Conservation (phyloP, 35 echinoderm and acorn worm genomes). For the Apostichopus californicus region DNA sequence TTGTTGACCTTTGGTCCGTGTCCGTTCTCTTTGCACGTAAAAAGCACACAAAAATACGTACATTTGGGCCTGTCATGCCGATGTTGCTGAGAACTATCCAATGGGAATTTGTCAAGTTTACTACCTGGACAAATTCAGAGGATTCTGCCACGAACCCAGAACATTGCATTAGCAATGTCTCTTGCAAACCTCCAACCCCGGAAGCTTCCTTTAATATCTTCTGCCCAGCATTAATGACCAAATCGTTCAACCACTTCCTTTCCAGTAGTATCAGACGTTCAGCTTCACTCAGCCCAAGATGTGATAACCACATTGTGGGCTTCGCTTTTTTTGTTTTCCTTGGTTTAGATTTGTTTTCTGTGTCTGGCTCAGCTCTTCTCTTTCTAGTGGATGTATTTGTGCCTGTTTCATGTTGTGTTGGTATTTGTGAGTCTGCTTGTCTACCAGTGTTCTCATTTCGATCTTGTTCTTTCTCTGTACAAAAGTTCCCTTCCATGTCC, state of each 20-base stretch:
- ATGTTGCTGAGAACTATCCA: constrained; percentile 31
- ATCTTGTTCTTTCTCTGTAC: neutral
- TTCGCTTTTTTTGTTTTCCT: neutral
- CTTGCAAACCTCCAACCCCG: constrained; percentile 24
- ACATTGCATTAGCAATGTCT: neutral
- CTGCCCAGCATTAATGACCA: constrained; percentile 18
- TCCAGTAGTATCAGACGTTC: neutral
- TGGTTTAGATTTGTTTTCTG: neutral
- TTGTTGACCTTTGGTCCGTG: too few relatives aligned
- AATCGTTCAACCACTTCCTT: neutral
- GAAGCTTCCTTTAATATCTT: neutral
- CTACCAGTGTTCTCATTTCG: neutral
- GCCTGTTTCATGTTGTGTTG: neutral
- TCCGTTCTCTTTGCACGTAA: too few relatives aligned
- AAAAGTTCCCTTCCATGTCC: neutral
- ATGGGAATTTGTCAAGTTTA: constrained; percentile 18
- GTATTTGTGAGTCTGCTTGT: neutral
- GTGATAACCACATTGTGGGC: neutral
- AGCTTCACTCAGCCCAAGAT: neutral
- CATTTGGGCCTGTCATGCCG: neutral
- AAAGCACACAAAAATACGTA: neutral
- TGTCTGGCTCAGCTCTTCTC: neutral
- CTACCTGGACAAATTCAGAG: constrained; percentile 35
- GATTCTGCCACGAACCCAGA: constrained; percentile 19
- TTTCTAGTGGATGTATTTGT: neutral